Percentiles rank a stretch among this genome's conserved stretches.
Conservation (phyloP, 2,113 vertebrate species). For the Alethe diademata region DNA sequence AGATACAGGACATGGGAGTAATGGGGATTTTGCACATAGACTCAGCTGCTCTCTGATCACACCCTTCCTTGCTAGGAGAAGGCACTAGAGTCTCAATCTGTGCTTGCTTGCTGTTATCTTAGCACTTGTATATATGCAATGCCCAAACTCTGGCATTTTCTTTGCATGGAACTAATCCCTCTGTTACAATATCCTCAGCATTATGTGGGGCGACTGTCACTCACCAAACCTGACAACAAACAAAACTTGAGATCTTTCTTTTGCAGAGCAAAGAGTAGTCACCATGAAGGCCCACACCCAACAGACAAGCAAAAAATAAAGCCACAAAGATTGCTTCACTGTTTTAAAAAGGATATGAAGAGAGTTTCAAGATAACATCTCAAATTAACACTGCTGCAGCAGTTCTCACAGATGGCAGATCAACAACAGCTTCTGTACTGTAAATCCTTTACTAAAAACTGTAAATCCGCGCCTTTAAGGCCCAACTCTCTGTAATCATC, state of each 20-base stretch:
- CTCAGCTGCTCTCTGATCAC: background rate
- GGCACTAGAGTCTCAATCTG: background rate
- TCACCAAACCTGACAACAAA: background rate
- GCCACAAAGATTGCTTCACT: background rate
- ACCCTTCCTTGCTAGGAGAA: background rate
- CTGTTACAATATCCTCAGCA: background rate
- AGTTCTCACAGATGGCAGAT: slow-evolving; percentile 32
- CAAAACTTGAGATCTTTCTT: background rate
- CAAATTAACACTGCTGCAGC: background rate
- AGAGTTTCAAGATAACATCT: background rate
- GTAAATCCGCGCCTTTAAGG: slow-evolving; percentile 42
- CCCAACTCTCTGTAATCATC: slow-evolving; percentile 34
- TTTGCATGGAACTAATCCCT: background rate
- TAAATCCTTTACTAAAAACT: slow-evolving; percentile 47
- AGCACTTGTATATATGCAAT: background rate
- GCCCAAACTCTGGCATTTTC: background rate
- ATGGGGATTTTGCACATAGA: background rate
- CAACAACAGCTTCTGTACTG: slow-evolving; percentile 8
- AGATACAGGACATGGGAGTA: background rate
- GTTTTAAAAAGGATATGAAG: background rate
- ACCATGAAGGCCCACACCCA: background rate
- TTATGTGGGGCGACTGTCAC: background rate
- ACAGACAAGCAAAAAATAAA: background rate
- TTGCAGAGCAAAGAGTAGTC: background rate
- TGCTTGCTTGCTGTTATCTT: background rate